These are phyloP conservation scores for Aphaenogaster ashmeadi DNA, from an alignment of 1,140 invertebrate genomes.

Conservation along the genomic window DNA sequence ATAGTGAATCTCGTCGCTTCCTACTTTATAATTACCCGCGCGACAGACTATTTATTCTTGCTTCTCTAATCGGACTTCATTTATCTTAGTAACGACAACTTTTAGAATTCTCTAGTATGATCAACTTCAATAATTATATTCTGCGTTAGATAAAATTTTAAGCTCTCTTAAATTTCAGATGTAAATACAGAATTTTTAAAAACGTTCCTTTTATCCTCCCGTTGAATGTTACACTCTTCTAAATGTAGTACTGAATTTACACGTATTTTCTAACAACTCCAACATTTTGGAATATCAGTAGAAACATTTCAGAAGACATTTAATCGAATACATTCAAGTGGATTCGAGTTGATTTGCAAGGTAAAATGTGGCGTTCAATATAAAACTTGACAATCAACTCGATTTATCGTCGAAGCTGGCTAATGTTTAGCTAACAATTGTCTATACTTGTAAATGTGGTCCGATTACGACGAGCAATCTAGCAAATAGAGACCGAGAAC, in stretches of 20 bases:
- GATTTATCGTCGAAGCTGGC: not conserved
- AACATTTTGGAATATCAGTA: not conserved
- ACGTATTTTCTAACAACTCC: not conserved
- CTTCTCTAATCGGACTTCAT: constrained; percentile 72
- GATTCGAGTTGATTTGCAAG: not conserved
- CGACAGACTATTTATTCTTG: constrained; percentile 57
- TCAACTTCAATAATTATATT: constrained; percentile 47
- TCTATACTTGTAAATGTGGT: constrained; percentile 68
- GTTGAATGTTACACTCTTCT: not conserved
- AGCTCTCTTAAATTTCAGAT: constrained; percentile 14
- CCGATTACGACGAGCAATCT: constrained; percentile 70
- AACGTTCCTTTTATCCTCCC: not conserved
- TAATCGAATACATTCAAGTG: constrained; percentile 2
- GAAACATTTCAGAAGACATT: not conserved
- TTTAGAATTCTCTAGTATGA: not conserved
- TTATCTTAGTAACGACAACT: constrained; percentile 44
- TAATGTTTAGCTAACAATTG: constrained; percentile 27
- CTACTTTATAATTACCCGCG: constrained; percentile 65
- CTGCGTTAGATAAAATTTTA: constrained; percentile 22
- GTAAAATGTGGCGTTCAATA: constrained; percentile 23
- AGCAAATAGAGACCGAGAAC: constrained; percentile 68
- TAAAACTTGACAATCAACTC: constrained; percentile 8
- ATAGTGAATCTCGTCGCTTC: constrained; percentile 71
- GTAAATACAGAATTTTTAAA: not conserved
- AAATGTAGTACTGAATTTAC: constrained; percentile 18